phyloP scores from a whole-genome alignment of 2,797 vertebrate species.

The Brachymystax lenok region DNA sequence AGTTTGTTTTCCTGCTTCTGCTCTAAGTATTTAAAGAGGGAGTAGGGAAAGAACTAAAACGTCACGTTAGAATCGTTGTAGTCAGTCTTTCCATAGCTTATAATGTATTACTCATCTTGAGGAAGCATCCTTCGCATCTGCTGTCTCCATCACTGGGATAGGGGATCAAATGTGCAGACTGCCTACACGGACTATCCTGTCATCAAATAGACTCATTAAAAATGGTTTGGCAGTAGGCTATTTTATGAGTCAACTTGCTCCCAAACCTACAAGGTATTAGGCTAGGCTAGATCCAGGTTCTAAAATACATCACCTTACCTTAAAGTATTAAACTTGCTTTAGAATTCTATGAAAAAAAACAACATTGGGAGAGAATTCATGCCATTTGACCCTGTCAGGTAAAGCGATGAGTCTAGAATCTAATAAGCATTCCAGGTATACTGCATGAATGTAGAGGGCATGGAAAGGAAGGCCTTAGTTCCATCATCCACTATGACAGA shows the following conservation, averaged over 20 bases:
- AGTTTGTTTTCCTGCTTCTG: not conserved
- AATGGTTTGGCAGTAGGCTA: not conserved
- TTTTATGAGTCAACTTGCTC: not conserved
- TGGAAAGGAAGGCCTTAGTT: not conserved
- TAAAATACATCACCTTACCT: not conserved
- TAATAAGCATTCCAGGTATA: not conserved
- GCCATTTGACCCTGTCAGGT: not conserved
- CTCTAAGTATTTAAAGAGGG: too few species aligned
- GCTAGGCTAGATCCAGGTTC: not conserved
- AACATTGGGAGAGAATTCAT: not conserved
- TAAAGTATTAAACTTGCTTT: not conserved
- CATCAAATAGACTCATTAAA: not conserved
- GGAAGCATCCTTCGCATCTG: constrained; percentile 11
- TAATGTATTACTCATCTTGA: constrained; percentile 40
- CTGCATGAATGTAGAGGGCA: too few species aligned
- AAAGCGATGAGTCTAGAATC: not conserved
- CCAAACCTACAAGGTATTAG: not conserved
- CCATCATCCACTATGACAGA: not conserved
- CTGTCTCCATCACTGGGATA: not conserved
- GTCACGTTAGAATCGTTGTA: not conserved
- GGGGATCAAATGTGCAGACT: not conserved
- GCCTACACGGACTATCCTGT: not conserved
- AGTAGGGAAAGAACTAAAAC: too few species aligned
- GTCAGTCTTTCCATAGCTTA: constrained; percentile 17
- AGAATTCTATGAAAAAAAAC: not conserved